A percentile compares a stretch with the other conserved stretches of the same genome.
phyloP scores from a whole-genome alignment of 2,113 vertebrate genomes.

The Notiomystis cincta region DNA sequence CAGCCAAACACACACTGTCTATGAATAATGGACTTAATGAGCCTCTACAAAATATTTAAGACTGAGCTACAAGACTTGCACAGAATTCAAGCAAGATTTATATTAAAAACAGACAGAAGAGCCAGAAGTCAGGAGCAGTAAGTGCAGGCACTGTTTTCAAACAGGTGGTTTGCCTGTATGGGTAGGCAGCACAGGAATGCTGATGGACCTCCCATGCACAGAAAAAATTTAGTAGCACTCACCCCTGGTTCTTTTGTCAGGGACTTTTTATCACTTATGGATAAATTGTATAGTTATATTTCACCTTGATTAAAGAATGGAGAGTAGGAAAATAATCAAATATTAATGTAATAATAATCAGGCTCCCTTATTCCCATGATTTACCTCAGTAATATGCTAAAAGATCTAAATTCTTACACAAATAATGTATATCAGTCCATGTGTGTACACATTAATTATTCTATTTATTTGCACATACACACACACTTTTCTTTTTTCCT shows the following conservation, averaged over 20 bases:
- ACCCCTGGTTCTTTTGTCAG: neutral
- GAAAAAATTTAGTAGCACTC: neutral
- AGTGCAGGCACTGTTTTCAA: neutral
- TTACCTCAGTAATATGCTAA: neutral
- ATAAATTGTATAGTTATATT: neutral
- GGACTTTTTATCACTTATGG: neutral
- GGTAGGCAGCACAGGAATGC: neutral
- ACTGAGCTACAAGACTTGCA: neutral
- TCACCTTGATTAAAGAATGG: neutral
- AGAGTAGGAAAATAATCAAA: neutral
- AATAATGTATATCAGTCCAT: neutral
- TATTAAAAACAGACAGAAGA: neutral
- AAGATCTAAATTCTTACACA: neutral
- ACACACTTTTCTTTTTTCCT: neutral
- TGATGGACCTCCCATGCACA: accelerated
- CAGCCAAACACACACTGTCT: neutral
- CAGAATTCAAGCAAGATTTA: neutral
- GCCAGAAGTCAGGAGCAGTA: neutral
- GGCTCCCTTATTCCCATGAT: neutral
- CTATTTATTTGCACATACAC: neutral
- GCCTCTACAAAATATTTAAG: neutral
- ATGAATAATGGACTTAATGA: neutral
- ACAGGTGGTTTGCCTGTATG: neutral
- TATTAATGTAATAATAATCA: neutral
- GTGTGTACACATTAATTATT: neutral